Base-by-base conservation (phyloP, 2,888 invertebrate genomes). In the Ferrisia virgata region DNA sequence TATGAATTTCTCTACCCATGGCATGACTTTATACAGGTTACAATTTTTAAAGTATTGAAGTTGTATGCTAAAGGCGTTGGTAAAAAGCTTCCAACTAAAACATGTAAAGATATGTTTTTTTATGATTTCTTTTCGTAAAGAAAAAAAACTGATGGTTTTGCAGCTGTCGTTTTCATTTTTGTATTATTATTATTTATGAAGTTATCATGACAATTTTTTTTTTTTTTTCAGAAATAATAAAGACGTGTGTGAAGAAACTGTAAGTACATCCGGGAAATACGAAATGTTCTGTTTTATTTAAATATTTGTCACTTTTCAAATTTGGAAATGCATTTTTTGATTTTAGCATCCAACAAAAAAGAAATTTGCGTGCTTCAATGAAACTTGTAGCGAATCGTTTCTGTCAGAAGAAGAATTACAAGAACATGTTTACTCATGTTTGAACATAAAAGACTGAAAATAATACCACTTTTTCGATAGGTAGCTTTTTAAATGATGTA, bases 361-460 rank as follows among this genome's bases (percentile, higher is more conserved):
- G 22, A 47, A 83, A 83, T 83, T 28, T 33, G 47, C 43, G 2
- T 83, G 83, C 22, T 72, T 83, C 33, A 83, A 83, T 28, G 83
- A 83, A 43, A 83, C 76, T 4, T 83, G 83, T 40, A 69, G 69
- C 9, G 69, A 80, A 80, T 40, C 84, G 8, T 84, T 84, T 40
- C 39, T 31, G 43, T 64, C 79, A 1, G 79, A 53, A 39, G 69
- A 84, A 53, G 84, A 84, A 69, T 58, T 84, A 40, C 64, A 79
- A 69, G 53, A 79, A 28, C 84, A 84, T 64, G 80, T 84, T 40
- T 79, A 84, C 36, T 79, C 79, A 28, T 84, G 84, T 79, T 84
- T 84, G 22, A 64, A 83, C 40, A 25, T 83, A 43, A 83, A 83
- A 83, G 83, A 83, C 83, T 83, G 83, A 83, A 43, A 40, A 33